A percentile compares a stretch with the other conserved stretches of the same genome.
phyloP scores from a whole-genome alignment of 2,113 vertebrate genomes.

The Orycteropus afer region DNA sequence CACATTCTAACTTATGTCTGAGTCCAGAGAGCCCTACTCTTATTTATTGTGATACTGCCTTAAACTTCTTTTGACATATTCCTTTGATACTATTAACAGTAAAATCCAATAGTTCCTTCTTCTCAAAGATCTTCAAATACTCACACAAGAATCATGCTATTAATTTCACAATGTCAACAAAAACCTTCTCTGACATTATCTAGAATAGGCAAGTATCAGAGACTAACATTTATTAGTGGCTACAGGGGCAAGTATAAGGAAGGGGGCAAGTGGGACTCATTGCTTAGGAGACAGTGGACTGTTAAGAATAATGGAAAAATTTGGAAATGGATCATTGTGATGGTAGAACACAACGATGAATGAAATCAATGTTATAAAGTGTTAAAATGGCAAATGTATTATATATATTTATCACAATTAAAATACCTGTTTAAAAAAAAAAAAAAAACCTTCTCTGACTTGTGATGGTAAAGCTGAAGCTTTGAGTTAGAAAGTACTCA shows the following conservation, averaged over 20 bases:
- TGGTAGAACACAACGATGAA: not conserved
- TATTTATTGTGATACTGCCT: not conserved
- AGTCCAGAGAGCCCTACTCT: not conserved
- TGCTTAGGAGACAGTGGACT: not conserved
- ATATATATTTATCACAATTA: not conserved
- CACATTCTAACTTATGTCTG: not conserved
- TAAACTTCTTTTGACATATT: not conserved
- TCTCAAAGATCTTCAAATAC: conserved; percentile 1
- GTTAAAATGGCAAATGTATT: not conserved
- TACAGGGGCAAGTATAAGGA: not conserved
- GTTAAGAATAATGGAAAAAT: not conserved
- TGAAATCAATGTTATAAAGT: not conserved
- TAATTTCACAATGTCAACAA: not conserved
- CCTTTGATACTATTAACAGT: not conserved
- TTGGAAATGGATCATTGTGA: not conserved
- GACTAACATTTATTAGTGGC: not conserved
- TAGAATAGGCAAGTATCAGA: not conserved
- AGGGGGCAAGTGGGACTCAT: not conserved
- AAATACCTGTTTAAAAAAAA: too few species aligned
- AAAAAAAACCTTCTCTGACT: not conserved
- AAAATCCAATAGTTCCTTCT: conserved; percentile 26
- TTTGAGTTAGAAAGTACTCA: conserved; percentile 20
- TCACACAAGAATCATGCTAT: not conserved
- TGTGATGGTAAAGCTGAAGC: not conserved
- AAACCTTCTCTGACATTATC: not conserved